Conservation (phyloP, 2,113 vertebrate species). For the Ophiodon elongatus region DNA sequence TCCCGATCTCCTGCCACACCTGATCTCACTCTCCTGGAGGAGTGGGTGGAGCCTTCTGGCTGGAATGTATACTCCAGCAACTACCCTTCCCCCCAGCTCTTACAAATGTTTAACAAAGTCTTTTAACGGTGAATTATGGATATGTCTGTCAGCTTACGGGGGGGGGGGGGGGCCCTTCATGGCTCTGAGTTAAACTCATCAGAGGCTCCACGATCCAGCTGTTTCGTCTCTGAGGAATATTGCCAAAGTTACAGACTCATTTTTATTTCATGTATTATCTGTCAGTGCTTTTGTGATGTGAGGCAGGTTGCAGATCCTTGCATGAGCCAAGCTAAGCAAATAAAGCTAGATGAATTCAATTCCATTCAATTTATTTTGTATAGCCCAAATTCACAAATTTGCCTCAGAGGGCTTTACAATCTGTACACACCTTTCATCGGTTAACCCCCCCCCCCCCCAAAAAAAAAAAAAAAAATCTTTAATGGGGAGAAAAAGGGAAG, state of each 20-base stretch:
- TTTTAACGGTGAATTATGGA: conserved; percentile 21
- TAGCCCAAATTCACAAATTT: too few species aligned
- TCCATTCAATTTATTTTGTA: too few species aligned
- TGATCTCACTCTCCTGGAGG: too few species aligned
- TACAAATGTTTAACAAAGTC: conserved; percentile 37
- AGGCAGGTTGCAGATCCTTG: conserved; percentile 38
- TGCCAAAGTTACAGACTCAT: conserved; percentile 25
- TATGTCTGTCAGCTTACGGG: conserved; percentile 28
- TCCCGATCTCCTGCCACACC: too few species aligned
- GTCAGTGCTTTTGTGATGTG: conserved; percentile 21
- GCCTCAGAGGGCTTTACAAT: too few species aligned
- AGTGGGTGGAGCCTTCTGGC: too few species aligned
- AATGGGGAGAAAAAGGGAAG: too few species aligned
- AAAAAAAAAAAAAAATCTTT: too few species aligned
- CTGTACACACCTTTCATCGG: too few species aligned
- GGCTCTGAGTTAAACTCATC: conserved; percentile 58
- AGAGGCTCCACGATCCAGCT: conserved; percentile 31
- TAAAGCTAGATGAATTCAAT: not conserved
- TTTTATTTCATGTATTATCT: conserved; percentile 31
- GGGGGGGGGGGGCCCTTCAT: not conserved
- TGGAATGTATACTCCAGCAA: too few species aligned
- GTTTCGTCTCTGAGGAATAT: conserved; percentile 51
- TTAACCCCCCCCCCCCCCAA: too few species aligned
- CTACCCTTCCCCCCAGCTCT: too few species aligned
- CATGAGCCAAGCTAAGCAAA: conserved; percentile 7